Percentiles rank a stretch among this genome's conserved stretches.
These are phyloP conservation scores for Eulemur mongoz DNA, from an alignment of 2,797 vertebrate genomes.

Conservation along the genomic window DNA sequence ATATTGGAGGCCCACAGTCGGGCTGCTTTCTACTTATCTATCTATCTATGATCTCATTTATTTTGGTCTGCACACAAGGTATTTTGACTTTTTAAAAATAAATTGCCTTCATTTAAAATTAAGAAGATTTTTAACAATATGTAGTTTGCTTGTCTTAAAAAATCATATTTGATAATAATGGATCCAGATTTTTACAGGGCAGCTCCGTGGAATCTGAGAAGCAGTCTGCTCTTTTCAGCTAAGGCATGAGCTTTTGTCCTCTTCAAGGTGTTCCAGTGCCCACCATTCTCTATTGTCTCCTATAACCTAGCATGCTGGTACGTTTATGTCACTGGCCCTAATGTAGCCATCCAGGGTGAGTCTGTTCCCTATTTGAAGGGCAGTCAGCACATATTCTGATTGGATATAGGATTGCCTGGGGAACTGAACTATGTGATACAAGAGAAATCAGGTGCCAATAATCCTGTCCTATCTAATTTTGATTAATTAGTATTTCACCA, in stretches of 20 bases:
- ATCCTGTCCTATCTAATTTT: background rate
- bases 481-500: background rate
- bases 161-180: background rate
- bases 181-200: background rate
- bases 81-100: background rate
- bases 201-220: background rate
- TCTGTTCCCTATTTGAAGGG: background rate
- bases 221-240: background rate
- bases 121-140: background rate
- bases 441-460: background rate
- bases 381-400: background rate
- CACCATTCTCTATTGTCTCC: background rate
- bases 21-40: background rate
- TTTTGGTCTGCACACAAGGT: background rate
- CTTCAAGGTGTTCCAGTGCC: accelerated
- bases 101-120: background rate
- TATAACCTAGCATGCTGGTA: background rate
- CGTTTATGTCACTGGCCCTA: background rate
- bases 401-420: background rate
- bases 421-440: background rate
- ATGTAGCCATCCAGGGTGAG: background rate
- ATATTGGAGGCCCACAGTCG: background rate
- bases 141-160: background rate
- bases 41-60: background rate
- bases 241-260: background rate